Percentiles rank a stretch among this genome's conserved stretches.
These are phyloP conservation scores for Diaperis boleti DNA, from an alignment of 2,888 invertebrate genomes.

Conservation along the genomic window DNA sequence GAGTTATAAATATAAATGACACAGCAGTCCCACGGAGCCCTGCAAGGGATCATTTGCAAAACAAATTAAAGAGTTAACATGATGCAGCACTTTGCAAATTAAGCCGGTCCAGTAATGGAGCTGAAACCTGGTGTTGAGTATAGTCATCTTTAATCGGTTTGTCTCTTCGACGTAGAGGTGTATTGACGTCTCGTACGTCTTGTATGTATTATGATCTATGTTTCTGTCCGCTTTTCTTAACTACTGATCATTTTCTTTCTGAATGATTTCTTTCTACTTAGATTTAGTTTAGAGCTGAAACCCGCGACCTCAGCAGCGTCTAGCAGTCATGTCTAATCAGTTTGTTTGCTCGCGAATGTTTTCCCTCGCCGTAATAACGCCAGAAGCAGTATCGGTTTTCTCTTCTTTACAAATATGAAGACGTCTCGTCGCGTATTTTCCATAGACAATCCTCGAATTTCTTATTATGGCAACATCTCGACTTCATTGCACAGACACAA, in stretches of 20 bases:
- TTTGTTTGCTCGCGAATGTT: slow-evolving; percentile 15
- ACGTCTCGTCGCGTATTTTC: slow-evolving; percentile 16
- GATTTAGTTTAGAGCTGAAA: no score
- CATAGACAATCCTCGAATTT: slow-evolving; percentile 31
- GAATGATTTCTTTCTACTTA: no score
- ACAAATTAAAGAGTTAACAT: slow-evolving; percentile 65
- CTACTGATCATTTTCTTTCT: no score
- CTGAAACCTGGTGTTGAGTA: no score
- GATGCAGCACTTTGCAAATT: slow-evolving; percentile 64
- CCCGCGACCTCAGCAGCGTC: slow-evolving; percentile 21
- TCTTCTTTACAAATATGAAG: slow-evolving; percentile 26
- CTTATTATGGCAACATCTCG: slow-evolving; percentile 35
- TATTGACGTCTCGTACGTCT: no score
- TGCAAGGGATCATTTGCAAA: slow-evolving; percentile 62
- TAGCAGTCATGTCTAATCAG: slow-evolving; percentile 25
- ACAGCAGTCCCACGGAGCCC: slow-evolving; percentile 48
- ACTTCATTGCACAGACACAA: slow-evolving; percentile 35
- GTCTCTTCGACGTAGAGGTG: no score
- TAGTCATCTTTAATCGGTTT: no score
- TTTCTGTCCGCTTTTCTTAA: no score
- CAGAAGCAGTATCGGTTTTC: slow-evolving; percentile 25
- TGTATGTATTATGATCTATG: no score
- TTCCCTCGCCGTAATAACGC: slow-evolving; percentile 16
- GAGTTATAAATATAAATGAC: slow-evolving; percentile 52
- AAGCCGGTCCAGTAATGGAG: slow-evolving; percentile 53